These are phyloP conservation scores for Takifugu flavidus DNA, from an alignment of 2,113 vertebrate species.

Conservation along the genomic window DNA sequence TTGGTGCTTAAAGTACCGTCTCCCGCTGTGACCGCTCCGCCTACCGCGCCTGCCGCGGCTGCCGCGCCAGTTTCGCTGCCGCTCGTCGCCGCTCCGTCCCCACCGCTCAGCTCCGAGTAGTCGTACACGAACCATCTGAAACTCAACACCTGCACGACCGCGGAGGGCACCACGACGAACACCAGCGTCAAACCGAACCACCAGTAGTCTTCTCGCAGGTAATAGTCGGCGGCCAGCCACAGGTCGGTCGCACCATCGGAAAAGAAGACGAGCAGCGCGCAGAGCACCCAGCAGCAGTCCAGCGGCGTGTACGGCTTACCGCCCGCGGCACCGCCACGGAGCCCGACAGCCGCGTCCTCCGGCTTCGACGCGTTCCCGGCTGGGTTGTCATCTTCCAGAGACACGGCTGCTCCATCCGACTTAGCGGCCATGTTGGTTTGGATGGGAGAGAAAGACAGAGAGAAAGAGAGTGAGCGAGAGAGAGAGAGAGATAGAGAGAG, in stretches of 20 bases:
- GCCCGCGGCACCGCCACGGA: slow-evolving; percentile 52
- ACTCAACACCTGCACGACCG: slow-evolving; percentile 92
- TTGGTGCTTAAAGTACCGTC: slow-evolving; percentile 72
- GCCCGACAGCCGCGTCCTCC: slow-evolving; percentile 59
- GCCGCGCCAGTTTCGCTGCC: slow-evolving; percentile 62
- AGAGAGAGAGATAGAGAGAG: slow-evolving; percentile 19
- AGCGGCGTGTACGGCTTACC: slow-evolving; percentile 78
- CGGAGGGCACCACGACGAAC: slow-evolving; percentile 89
- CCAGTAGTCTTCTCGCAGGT: slow-evolving; percentile 80
- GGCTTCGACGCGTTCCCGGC: slow-evolving; percentile 65
- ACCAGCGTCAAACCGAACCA: slow-evolving; percentile 91
- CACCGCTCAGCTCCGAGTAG: slow-evolving; percentile 73
- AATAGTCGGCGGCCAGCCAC: slow-evolving; percentile 95
- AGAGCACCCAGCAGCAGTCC: slow-evolving; percentile 90
- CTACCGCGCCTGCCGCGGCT: slow-evolving; percentile 27
- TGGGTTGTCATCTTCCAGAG: slow-evolving; percentile 74
- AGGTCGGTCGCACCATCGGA: slow-evolving; percentile 95
- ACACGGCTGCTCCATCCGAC: slow-evolving; percentile 88
- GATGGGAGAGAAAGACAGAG: slow-evolving; percentile 66
- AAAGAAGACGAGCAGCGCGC: slow-evolving; percentile 91
- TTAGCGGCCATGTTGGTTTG: slow-evolving; percentile 97
- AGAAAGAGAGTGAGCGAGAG: slow-evolving; percentile 28
- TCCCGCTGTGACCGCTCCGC: slow-evolving; percentile 55
- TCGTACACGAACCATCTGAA: slow-evolving; percentile 96
- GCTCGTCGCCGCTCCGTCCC: slow-evolving; percentile 41